A percentile compares a stretch with the other conserved stretches of the same genome.
Evolutionary conservation across 2,888 invertebrate genomes (phyloP).

Genomic region (Nemoura dubitans): DNA sequence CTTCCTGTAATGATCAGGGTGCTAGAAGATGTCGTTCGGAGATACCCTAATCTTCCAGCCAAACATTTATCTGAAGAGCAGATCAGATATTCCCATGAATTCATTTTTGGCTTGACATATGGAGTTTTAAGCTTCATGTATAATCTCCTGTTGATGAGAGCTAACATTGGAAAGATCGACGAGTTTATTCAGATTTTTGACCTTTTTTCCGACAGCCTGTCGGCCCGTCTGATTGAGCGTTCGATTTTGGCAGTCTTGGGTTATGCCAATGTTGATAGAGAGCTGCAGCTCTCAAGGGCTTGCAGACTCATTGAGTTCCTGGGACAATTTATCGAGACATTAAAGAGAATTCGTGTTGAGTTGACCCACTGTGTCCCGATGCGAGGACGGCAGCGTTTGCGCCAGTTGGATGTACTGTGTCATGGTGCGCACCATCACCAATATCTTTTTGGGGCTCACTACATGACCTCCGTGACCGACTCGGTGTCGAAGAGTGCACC

Average conservation of each 20-base stretch:
- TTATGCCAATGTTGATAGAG: slow-evolving; percentile 61
- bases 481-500: slow-evolving; percentile 56
- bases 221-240: slow-evolving; percentile 66
- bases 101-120: slow-evolving; percentile 68
- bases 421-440: slow-evolving; percentile 68
- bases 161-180: slow-evolving; percentile 63
- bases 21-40: slow-evolving; percentile 65
- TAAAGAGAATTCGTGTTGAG: slow-evolving; percentile 68
- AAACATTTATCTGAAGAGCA: not conserved
- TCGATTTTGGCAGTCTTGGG: slow-evolving; percentile 66
- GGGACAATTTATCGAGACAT: slow-evolving; percentile 65
- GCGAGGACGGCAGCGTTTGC: slow-evolving; percentile 62
- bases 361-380: slow-evolving; percentile 67
- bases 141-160: slow-evolving; percentile 67
- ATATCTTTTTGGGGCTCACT: slow-evolving; percentile 65
- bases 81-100: slow-evolving; percentile 60
- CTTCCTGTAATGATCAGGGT: slow-evolving; percentile 70
- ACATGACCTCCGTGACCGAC: slow-evolving; percentile 57
- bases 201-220: slow-evolving; percentile 67
- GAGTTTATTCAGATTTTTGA: slow-evolving; percentile 70
- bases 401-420: slow-evolving; percentile 60
- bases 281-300: slow-evolving; percentile 61
- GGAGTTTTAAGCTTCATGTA: slow-evolving; percentile 69
- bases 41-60: slow-evolving; percentile 24
- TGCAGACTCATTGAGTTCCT: slow-evolving; percentile 67